Base-by-base conservation (phyloP, 2,113 vertebrate genomes). In the Lipophrys pholis region DNA sequence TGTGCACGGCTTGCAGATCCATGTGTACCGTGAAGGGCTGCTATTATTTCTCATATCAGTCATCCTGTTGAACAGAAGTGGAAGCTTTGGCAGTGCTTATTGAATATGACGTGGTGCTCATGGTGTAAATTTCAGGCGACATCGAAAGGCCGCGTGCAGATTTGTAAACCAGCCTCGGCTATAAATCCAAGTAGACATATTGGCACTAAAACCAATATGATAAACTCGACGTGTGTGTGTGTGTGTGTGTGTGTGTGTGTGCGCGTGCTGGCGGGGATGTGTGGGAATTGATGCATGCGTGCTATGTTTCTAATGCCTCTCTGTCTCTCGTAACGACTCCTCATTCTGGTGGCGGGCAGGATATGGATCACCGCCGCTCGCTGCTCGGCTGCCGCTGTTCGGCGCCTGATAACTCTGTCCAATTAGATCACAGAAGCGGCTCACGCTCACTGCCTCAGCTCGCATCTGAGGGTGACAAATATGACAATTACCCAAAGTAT, bases 401-500 rank as follows among this genome's bases (percentile, higher is more conserved):
- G 36, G 52, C 43, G 72, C 77, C 85, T 87, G 85, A 90, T 87
- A 81, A 84, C 81, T 86, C 69, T 64, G 81, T 84, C 81, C 88
- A 84, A 86, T 87, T 87, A 87, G 73, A 86, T 75, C 53, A 40
- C 76, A 78, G 75, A 69, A 66, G 62, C 76, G 38, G 53, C 78
- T 80, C 69, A 5, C 62, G 51, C 76, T 76, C 39, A 11, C 11
- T 0, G 60, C 59, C 60, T 63, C 68, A 39, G 80, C 75, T 58
- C 7, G 64, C 78, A 42, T 68, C 76, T 62, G 58, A 59, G 78
- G 65, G 81, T 82, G 87, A 89, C 80, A 86, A 89, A 87, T 89
- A 82, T 81, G 76, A 89, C 84, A 86, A 86, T 89, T 90, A 89
- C 70, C 68, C 73, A 78, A 80, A 84, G 78, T 59, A 77, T 69